Conservation (phyloP, 2,888 invertebrate species). For the Sphinx pinastri region DNA sequence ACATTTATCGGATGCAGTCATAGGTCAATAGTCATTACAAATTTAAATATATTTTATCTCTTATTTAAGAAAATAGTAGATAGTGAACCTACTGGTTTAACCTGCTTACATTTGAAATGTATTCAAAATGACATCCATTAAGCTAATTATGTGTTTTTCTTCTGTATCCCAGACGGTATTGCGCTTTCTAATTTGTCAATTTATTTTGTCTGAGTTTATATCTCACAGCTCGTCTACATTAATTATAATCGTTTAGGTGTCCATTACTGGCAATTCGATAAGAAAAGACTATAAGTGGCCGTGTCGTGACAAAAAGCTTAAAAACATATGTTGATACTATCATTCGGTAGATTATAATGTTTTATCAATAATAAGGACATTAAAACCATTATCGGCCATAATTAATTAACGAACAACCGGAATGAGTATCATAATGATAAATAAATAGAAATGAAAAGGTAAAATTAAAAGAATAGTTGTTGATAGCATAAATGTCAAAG, state of each 20-base stretch:
- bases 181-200: conserved; percentile 20
- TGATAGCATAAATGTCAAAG: too few relatives aligned
- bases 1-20: conserved; percentile 46
- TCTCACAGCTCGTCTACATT: background rate
- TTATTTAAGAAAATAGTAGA: conserved; percentile 46
- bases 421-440: too few relatives aligned
- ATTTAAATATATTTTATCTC: conserved; percentile 52
- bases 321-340: background rate
- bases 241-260: background rate
- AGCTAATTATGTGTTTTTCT: conserved; percentile 38
- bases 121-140: conserved; percentile 42
- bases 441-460: too few relatives aligned
- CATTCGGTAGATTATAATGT: background rate
- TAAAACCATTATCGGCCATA: too few relatives aligned
- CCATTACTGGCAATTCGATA: background rate
- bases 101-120: conserved; percentile 45
- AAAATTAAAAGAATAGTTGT: too few relatives aligned
- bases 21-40: conserved; percentile 51
- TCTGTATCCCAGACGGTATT: conserved; percentile 31
- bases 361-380: too few relatives aligned
- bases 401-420: too few relatives aligned
- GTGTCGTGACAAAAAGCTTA: background rate
- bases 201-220: background rate
- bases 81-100: conserved; percentile 47
- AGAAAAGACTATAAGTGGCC: background rate